Base-by-base conservation (phyloP, 1,140 invertebrate genomes). In the Lordiphosa stackelbergi region DNA sequence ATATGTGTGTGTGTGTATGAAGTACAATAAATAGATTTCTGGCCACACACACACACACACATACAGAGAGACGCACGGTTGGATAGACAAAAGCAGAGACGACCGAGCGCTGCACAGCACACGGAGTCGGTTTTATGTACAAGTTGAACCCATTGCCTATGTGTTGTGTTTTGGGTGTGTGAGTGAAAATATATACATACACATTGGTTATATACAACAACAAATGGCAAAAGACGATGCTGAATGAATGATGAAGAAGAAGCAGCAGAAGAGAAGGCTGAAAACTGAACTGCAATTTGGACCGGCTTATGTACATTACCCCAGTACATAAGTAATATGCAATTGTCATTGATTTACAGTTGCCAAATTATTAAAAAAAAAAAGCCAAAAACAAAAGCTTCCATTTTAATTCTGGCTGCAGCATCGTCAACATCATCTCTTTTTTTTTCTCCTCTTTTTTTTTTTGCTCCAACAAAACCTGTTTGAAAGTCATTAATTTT, bases 41-140 rank as follows among this genome's bases (percentile, higher is more conserved):
- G 66, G 61, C 49, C 66, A 70, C 38, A 45, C 28, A 51, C 36
- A 61, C 35, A 52, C 3, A 54, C 12, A 57, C 37, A 40, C 8
- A 57, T 22, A 59, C 34, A 42, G 36, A 51, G 52, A 73, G 58
- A 51, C 56, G 61, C 66, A 70, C 69, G 75, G 70, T 79, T 79
- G 75, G 77, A 83, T 79, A 79, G 75, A 74, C 75, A 79, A 79
- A 81, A 72, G 75, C 75, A 83, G 77, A 75, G 64, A 68, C 77
- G 75, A 66, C 59, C 66, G 62, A 53, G 41, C 64, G 52, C 52
- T 41, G 54, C 53, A 35, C 57, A 46, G 43, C 28, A 34, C 58
- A 60, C 49, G 36, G 58, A 46, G 62, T 57, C 63, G 64, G 57
- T 49, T 65, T 73, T 74, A 79, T 79, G 37, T 79, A 79, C 74